Evolutionary conservation across 2,113 vertebrate species (phyloP).

Genomic region (Callorhinus ursinus): DNA sequence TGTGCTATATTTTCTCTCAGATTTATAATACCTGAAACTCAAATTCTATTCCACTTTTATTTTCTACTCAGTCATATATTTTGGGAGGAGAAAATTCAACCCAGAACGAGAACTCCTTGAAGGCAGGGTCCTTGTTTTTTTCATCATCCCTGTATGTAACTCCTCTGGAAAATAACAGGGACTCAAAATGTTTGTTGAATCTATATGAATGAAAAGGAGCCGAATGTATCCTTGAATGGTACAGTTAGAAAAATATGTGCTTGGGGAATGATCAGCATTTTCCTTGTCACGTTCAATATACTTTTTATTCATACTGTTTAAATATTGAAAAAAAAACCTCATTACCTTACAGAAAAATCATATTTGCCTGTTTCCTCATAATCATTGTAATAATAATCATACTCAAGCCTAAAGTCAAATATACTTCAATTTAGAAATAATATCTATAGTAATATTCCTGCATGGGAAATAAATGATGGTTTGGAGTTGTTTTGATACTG

Average conservation of each 20-base stretch:
- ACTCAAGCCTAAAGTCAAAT: slow-evolving; percentile 77
- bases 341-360: slow-evolving; percentile 53
- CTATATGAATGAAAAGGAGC: not conserved
- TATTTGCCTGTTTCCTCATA: slow-evolving; percentile 77
- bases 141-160: not conserved
- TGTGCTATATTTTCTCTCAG: not conserved
- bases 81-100: not conserved
- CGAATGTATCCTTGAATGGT: slow-evolving; percentile 45
- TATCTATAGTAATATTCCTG: not conserved
- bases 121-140: not conserved
- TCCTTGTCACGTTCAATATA: slow-evolving; percentile 64
- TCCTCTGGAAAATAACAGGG: not conserved
- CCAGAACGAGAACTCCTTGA: slow-evolving; percentile 16
- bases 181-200: not conserved
- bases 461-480: slow-evolving; percentile 15
- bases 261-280: slow-evolving; percentile 57
- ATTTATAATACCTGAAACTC: not conserved
- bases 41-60: not conserved
- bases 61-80: not conserved
- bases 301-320: slow-evolving; percentile 72
- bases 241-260: slow-evolving; percentile 25
- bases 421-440: slow-evolving; percentile 61
- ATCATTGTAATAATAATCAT: slow-evolving; percentile 70
- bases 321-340: slow-evolving; percentile 47
- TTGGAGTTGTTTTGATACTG: not conserved